Percentiles rank a stretch among this genome's conserved stretches.
These are phyloP conservation scores for Hemiscyllium ocellatum DNA, from an alignment of 2,113 vertebrate species.

Conservation along the genomic window DNA sequence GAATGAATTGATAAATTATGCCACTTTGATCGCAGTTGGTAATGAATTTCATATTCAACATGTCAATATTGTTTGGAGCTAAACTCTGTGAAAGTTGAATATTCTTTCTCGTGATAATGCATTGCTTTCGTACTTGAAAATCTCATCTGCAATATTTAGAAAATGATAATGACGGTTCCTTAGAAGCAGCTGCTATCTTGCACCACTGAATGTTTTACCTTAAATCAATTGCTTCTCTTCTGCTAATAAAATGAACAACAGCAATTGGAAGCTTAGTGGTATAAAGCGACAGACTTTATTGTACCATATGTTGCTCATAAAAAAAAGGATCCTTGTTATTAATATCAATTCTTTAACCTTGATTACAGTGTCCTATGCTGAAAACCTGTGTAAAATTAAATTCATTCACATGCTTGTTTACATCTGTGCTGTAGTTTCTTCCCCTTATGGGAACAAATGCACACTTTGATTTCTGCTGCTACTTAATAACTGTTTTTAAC, in stretches of 20 bases:
- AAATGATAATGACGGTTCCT: not conserved
- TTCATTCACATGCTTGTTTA: constrained; percentile 1
- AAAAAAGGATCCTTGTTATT: constrained; percentile 30
- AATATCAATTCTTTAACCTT: constrained; percentile 35
- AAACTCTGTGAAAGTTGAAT: not conserved
- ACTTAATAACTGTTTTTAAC: constrained; percentile 7
- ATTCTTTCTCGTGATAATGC: not conserved
- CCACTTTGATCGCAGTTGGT: too few species aligned
- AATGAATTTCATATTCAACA: not conserved
- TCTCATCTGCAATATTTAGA: constrained; percentile 17
- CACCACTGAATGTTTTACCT: constrained; percentile 13
- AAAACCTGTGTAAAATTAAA: constrained; percentile 22
- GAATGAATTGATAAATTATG: constrained; percentile 9
- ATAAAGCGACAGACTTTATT: constrained; percentile 25
- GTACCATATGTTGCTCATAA: constrained; percentile 32
- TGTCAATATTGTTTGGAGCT: not conserved
- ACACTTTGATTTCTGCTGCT: not conserved
- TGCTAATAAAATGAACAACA: constrained; percentile 33
- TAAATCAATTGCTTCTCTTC: not conserved
- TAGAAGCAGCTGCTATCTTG: constrained; percentile 14
- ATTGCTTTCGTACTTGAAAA: not conserved
- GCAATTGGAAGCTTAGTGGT: constrained; percentile 25
- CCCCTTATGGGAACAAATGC: not conserved
- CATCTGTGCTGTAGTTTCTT: not conserved
- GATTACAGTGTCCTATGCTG: not conserved